Base-by-base conservation (phyloP, 2,113 vertebrate species). In the Haemorhous mexicanus region DNA sequence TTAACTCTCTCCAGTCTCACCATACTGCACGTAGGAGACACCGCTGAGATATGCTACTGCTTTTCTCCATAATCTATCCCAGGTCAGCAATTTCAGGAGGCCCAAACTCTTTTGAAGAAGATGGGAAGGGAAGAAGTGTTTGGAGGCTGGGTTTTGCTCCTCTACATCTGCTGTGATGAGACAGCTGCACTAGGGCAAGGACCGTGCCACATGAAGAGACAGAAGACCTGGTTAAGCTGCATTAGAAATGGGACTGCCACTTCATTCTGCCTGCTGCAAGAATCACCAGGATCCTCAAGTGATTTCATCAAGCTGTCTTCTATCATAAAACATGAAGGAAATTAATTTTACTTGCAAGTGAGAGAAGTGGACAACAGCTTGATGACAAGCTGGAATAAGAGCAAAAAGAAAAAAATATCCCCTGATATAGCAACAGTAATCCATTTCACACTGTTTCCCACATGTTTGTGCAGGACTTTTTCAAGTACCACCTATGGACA, bases 1-100 rank as follows among this genome's bases (percentile, higher is more conserved):
- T 95, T 96, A 96, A 97, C 94, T 96, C 94, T 95, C 85, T 73
- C 75, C 53, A n/a, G 70, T 27, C 83, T 77, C 37, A 39, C 83
- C 80, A 35, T 32, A 46, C 20, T 63, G 56, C 73, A 49, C 1
- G 3, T 21, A 79, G 49, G 41, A 89, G 27, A 50, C 3, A 6
- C 41, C 41, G 33, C 62, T 58, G 50, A 43, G 37, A 50, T 32
- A 39, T 78, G 50, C 20, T 81, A 6, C 47, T 55, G 70, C 43
- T 78, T 70, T 91, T 68, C 37, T 74, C 73, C 46, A n/a, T 16
- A 24, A 37, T 32, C 50, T 59, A 7, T 39, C 35, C 2, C 35
- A 92, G 20, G 9, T 46, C 64, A 46, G 41, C 23, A 82, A 23
- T n/a, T 91, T 78, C 56, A 82, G 56, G 35, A 70, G 22, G 32